phyloP scores from a whole-genome alignment of 2,113 vertebrate genomes.

The Dicrurus megarhynchus region DNA sequence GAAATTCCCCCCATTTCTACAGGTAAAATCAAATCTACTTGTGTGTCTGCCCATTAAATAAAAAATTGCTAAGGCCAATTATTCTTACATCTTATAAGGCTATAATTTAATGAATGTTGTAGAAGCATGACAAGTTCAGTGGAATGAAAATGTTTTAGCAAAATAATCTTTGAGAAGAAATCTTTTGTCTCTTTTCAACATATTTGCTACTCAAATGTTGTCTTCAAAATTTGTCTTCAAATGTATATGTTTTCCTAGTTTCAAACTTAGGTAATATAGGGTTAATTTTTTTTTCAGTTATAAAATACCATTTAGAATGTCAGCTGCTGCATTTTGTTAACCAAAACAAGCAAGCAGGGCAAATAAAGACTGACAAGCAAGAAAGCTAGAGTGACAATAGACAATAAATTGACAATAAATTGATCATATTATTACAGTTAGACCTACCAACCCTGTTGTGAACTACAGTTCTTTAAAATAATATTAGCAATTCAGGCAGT shows the following conservation, averaged over 20 bases:
- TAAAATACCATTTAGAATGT: background rate
- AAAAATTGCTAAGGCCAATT: background rate
- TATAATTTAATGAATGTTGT: background rate
- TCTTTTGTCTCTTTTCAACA: background rate
- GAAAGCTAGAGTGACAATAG: background rate
- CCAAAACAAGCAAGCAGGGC: background rate
- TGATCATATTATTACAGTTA: background rate
- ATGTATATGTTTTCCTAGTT: background rate
- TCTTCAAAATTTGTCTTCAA: background rate
- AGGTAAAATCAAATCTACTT: slow-evolving; percentile 56
- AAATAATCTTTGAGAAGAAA: background rate
- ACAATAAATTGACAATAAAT: background rate
- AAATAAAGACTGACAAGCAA: background rate
- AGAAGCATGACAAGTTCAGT: background rate
- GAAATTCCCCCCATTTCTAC: slow-evolving; percentile 24
- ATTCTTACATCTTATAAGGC: background rate
- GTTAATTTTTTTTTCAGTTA: background rate
- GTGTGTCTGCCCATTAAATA: background rate
- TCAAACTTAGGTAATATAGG: background rate
- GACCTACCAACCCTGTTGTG: background rate
- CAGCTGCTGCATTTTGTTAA: background rate
- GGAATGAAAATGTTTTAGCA: background rate
- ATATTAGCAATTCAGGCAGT: background rate
- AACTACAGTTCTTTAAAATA: background rate
- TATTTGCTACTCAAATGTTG: background rate